Evolutionary conservation across 1,140 invertebrate genomes (phyloP), one percentile per base, ranked within the genome.

Genomic region (Scylla paramamosain): DNA sequence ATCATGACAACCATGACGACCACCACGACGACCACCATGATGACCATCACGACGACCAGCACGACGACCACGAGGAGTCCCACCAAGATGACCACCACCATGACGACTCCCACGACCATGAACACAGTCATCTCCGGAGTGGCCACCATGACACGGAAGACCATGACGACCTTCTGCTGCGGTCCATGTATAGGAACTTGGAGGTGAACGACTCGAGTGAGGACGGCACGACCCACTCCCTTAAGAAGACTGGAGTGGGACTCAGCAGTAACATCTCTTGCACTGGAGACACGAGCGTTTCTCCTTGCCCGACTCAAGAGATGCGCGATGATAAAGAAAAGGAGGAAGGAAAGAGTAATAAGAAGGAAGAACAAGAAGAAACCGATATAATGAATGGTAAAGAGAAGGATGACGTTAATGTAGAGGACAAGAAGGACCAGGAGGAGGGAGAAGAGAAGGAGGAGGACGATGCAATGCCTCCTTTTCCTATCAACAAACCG

Each of bases 11-110:
- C 31, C 25, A 93, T 31, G 14, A 77, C 16, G 14, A 67, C 14
- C 8, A 32, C 29, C 25, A 93, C 77, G 2, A 39, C 92, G 2
- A 48, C 31, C 8, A 93, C 92, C 20, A 93, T 28, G 0, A 77
- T 28, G 32, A 16, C 77, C 77, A 93, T 29, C 92, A 84, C 77
- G 31, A 67, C 31, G 20, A 93, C 92, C 82, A 93, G 29, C 29
- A 45, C 14, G 31, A 45, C 28, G 67, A 83, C 59, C 77, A 93
- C 82, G 52, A 77, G 6, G 25, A 91, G 4, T 25, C 25, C 86
- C 31, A 87, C 84, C 84, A 87, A 12, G 84, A 87, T 28, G 84
- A 87, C 84, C 84, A 87, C 83, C 90, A 90, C 28, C 25, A 91
- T 31, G 48, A 59, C 31, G 25, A 67, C 46, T 25, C 10, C 28